Percentiles rank a stretch among this genome's conserved stretches.
These are phyloP conservation scores for Anorthoa munda DNA, from an alignment of 2,888 invertebrate species.

Conservation along the genomic window DNA sequence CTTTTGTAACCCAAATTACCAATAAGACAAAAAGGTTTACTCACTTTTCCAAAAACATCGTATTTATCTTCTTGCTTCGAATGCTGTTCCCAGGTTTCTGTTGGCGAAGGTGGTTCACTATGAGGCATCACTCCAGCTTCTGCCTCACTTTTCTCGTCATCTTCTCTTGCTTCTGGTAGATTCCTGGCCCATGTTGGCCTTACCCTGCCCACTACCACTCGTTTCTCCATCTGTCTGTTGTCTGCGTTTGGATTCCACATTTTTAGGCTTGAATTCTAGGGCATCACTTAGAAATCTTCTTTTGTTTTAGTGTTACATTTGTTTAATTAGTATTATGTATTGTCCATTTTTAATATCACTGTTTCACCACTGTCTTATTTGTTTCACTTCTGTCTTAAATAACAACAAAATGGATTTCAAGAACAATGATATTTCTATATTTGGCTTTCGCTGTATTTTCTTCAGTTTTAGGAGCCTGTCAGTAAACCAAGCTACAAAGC, in stretches of 20 bases:
- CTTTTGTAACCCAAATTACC: neutral
- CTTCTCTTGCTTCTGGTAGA: slow-evolving; percentile 86
- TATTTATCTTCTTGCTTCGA: slow-evolving; percentile 89
- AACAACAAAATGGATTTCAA: slow-evolving; percentile 3
- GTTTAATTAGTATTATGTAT: neutral
- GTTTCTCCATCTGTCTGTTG: slow-evolving; percentile 90
- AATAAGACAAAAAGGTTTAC: slow-evolving; percentile 48
- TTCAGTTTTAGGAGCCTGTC: neutral
- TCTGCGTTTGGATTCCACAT: slow-evolving; percentile 90
- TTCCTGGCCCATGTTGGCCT: slow-evolving; percentile 90
- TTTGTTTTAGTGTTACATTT: slow-evolving; percentile 8
- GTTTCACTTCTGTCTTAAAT: neutral
- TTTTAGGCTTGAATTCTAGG: slow-evolving; percentile 50
- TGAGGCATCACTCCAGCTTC: slow-evolving; percentile 84
- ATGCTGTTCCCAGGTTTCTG: slow-evolving; percentile 84
- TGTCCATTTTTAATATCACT: slow-evolving; percentile 35
- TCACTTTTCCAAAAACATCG: slow-evolving; percentile 91
- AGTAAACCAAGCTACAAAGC: neutral
- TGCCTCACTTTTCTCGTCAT: slow-evolving; percentile 84
- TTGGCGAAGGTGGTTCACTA: slow-evolving; percentile 87
- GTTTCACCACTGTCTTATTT: neutral
- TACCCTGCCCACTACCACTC: slow-evolving; percentile 91
- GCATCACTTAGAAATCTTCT: slow-evolving; percentile 21
- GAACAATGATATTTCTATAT: slow-evolving; percentile 6
- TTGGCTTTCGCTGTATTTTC: neutral